A percentile compares a stretch with the other conserved stretches of the same genome.
phyloP scores from a whole-genome alignment of 2,797 vertebrate species.

The Tarsius wallacei region DNA sequence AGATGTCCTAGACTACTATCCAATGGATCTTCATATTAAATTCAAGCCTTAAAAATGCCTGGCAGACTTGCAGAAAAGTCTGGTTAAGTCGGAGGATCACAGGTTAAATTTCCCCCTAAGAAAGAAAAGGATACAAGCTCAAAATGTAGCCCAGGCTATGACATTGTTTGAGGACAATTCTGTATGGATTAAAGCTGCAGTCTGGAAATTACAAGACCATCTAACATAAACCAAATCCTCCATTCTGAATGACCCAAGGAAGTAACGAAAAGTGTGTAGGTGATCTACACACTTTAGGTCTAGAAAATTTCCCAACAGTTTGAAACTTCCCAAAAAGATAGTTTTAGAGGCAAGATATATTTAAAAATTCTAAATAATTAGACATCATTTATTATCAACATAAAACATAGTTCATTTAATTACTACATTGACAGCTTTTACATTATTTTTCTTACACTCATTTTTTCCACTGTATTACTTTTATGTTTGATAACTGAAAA shows the following conservation, averaged over 20 bases:
- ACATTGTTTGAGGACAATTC: background rate
- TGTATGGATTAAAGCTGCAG: background rate
- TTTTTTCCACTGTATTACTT: background rate
- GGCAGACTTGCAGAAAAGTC: background rate
- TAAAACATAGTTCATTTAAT: background rate
- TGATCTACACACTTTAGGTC: background rate
- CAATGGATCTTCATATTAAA: background rate
- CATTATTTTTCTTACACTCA: slow-evolving; percentile 41
- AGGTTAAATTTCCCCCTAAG: background rate
- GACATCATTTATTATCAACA: background rate
- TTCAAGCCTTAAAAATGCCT: background rate
- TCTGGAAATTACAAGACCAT: background rate
- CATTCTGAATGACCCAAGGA: background rate
- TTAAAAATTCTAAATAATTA: background rate
- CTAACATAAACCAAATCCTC: background rate
- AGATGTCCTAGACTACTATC: background rate
- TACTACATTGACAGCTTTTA: background rate
- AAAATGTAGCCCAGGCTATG: background rate
- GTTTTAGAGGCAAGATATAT: background rate
- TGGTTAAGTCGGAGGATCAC: background rate
- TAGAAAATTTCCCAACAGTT: background rate
- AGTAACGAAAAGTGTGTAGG: background rate
- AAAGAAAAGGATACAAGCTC: background rate
- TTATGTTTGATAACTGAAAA: slow-evolving; percentile 14
- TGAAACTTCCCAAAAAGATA: background rate